Percentiles rank a stretch among this genome's conserved stretches.
Evolutionary conservation across 2,113 vertebrate genomes (phyloP).

Genomic region (Rostratula benghalensis): DNA sequence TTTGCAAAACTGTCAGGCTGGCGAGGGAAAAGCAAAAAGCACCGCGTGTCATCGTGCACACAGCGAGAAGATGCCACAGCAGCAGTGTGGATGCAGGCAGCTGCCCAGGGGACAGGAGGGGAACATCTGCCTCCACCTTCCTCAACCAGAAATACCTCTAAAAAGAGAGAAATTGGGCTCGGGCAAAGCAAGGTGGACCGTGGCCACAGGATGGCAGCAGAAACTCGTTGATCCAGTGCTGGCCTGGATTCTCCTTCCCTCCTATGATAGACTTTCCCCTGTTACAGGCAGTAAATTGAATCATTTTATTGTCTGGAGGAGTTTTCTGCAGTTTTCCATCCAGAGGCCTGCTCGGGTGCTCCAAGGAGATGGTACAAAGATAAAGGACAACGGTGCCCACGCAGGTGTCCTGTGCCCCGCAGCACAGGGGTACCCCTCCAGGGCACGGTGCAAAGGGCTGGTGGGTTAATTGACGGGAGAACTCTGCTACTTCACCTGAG

Average conservation of each 20-base stretch:
- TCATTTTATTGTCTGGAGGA: not conserved
- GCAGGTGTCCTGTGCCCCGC: accelerated
- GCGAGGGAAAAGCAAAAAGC: too few species aligned
- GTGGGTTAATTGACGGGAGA: not conserved
- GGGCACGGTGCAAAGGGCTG: not conserved
- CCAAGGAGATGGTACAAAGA: not conserved
- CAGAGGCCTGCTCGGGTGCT: not conserved
- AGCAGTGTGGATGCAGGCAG: not conserved
- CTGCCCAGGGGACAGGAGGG: not conserved
- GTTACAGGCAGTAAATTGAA: not conserved
- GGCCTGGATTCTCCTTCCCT: accelerated
- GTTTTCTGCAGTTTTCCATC: not conserved
- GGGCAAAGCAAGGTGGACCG: not conserved
- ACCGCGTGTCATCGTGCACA: accelerated
- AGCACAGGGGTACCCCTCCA: accelerated
- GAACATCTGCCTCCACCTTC: not conserved
- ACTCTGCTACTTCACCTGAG: not conserved
- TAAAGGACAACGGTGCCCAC: not conserved
- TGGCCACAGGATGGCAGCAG: constrained; percentile 72
- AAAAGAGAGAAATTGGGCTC: too few species aligned
- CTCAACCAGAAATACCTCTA: accelerated
- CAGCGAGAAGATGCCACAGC: not conserved
- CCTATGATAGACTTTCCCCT: not conserved
- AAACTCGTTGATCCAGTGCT: not conserved
- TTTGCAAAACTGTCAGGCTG: not conserved